Conservation (phyloP, 2,797 vertebrate genomes). For the Tachyglossus aculeatus region DNA sequence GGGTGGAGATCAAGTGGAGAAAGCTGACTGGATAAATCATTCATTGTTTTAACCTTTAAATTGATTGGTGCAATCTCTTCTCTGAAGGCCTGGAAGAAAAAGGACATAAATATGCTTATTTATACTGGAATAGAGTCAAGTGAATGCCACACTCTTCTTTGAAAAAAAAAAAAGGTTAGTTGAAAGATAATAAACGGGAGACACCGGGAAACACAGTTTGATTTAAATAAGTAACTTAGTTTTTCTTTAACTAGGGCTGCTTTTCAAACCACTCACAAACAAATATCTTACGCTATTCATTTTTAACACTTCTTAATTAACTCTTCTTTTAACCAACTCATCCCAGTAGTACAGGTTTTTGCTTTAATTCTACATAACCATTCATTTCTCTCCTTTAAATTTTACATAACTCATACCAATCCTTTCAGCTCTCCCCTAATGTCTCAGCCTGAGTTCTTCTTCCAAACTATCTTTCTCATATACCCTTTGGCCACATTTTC, state of each 20-base stretch:
- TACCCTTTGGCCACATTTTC: too few species aligned
- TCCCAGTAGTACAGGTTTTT: too few species aligned
- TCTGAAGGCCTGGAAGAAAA: constrained; percentile 81
- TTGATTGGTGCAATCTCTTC: constrained; percentile 90
- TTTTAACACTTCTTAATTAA: background rate
- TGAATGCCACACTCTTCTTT: background rate
- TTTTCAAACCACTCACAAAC: too few species aligned
- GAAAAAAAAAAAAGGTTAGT: background rate
- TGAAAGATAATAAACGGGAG: background rate
- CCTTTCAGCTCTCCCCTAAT: too few species aligned
- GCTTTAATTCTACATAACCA: too few species aligned
- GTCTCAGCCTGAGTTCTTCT: too few species aligned
- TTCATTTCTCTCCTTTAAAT: too few species aligned
- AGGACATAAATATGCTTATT: background rate
- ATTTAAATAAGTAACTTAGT: background rate
- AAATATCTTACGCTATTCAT: too few species aligned
- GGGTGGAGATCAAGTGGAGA: constrained; percentile 91
- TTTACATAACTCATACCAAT: too few species aligned
- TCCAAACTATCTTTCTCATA: too few species aligned
- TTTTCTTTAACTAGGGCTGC: too few species aligned
- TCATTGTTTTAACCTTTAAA: constrained; percentile 87
- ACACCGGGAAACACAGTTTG: background rate
- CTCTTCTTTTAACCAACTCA: background rate
- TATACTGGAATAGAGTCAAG: background rate
- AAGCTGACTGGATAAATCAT: constrained; percentile 89